These are phyloP conservation scores for Grammomys dolichurus DNA, from an alignment of 2,113 vertebrate species.

Conservation along the genomic window DNA sequence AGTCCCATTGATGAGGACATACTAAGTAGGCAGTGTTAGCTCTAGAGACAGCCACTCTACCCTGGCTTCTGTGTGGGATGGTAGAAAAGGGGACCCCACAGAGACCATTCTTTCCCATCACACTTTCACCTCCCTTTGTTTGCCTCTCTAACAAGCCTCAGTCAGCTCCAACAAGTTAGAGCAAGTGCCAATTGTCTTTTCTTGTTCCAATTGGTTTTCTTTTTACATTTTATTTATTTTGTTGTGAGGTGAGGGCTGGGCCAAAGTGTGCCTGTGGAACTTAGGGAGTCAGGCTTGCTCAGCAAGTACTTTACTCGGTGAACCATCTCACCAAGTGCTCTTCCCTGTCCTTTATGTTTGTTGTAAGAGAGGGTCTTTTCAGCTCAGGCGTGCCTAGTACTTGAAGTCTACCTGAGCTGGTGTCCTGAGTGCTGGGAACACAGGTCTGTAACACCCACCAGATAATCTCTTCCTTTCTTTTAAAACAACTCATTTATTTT, in stretches of 20 bases:
- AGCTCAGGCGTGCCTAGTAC: neutral
- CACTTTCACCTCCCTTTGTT: neutral
- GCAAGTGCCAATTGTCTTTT: neutral
- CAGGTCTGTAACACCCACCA: neutral
- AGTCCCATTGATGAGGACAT: slow-evolving; percentile 20
- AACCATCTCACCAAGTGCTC: neutral
- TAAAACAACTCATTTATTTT: neutral
- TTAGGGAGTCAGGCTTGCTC: neutral
- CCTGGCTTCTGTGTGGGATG: neutral
- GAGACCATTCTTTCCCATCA: neutral
- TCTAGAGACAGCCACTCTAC: neutral
- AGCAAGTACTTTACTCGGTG: neutral
- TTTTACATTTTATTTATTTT: neutral
- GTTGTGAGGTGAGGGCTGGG: neutral
- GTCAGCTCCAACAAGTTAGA: neutral
- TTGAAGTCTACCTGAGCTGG: too few relatives aligned
- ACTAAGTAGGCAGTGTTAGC: neutral
- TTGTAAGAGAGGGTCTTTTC: neutral
- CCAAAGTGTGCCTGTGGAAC: neutral
- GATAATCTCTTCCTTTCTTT: neutral
- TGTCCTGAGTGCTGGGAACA: neutral
- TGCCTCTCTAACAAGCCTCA: neutral
- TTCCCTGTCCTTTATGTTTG: neutral
- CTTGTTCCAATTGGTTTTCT: neutral
- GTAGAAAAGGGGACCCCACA: neutral